Conservation (phyloP, 2,888 invertebrate genomes). For the Hydrotaea cyrtoneurina region DNA sequence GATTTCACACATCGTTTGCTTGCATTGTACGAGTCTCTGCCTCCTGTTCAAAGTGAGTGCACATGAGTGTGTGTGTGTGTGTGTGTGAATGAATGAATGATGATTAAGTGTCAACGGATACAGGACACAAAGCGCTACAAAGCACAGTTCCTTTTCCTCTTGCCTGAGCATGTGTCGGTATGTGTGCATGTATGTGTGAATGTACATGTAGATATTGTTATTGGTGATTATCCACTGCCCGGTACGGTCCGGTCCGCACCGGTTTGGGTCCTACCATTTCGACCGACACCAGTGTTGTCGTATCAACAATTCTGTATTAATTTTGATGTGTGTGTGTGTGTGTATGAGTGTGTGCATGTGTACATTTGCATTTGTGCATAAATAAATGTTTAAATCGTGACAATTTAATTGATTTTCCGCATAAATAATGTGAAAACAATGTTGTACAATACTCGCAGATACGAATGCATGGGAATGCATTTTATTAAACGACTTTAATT, state of each 20-base stretch:
- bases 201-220: not conserved
- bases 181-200: slow-evolving; percentile 41
- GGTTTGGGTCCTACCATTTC: not conserved
- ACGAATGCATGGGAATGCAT: no score
- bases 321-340: not conserved
- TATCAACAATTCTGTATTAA: not conserved
- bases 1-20: slow-evolving; percentile 9
- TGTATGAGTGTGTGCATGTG: no score
- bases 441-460: not conserved
- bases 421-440: slow-evolving; percentile 12
- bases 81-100: slow-evolving; percentile 27
- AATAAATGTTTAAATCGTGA: slow-evolving; percentile 19
- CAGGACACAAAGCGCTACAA: slow-evolving; percentile 48
- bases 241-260: not conserved
- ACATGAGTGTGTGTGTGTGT: not conserved
- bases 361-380: not conserved
- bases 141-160: slow-evolving; percentile 43
- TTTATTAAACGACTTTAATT: no score
- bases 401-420: slow-evolving; percentile 17
- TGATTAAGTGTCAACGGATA: slow-evolving; percentile 63
- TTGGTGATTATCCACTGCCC: slow-evolving; percentile 4
- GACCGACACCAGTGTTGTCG: not conserved
- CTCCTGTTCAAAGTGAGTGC: not conserved
- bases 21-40: not conserved
- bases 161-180: slow-evolving; percentile 38